Evolutionary conservation across 2,797 vertebrate genomes (phyloP).

Genomic region (Limnodromus scolopaceus): DNA sequence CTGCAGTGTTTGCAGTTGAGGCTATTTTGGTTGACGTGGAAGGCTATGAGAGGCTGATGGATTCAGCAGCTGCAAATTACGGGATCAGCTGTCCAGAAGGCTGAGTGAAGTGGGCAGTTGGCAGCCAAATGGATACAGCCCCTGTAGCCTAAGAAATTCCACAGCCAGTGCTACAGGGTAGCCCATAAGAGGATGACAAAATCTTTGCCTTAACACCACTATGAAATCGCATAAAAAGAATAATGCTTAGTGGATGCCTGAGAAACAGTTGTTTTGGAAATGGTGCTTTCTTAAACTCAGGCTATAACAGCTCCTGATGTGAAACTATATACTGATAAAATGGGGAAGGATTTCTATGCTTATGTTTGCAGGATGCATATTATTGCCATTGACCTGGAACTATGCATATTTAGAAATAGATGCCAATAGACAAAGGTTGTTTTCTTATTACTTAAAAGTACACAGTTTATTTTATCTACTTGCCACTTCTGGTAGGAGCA

Average conservation of each 20-base stretch:
- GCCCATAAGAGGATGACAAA: not conserved
- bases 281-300: not conserved
- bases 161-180: not conserved
- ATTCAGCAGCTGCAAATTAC: conserved; percentile 64
- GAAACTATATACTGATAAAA: not conserved
- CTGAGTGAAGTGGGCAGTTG: conserved; percentile 64
- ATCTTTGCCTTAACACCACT: not conserved
- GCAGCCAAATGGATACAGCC: conserved; percentile 2
- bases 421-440: not conserved
- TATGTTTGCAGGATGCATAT: not conserved
- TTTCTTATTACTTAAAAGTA: not conserved
- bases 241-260: not conserved
- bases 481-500: not conserved
- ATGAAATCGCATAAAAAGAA: not conserved
- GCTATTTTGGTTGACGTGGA: conserved; percentile 23
- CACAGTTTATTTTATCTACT: not conserved
- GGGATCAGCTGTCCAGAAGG: conserved; percentile 46
- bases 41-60: conserved; percentile 14
- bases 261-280: not conserved
- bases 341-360: not conserved
- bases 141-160: conserved; percentile 18
- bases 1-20: not conserved
- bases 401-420: not conserved
- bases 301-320: not conserved
- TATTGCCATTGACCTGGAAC: not conserved